phyloP scores from a whole-genome alignment of 2,113 vertebrate genomes.

The Junco hyemalis region DNA sequence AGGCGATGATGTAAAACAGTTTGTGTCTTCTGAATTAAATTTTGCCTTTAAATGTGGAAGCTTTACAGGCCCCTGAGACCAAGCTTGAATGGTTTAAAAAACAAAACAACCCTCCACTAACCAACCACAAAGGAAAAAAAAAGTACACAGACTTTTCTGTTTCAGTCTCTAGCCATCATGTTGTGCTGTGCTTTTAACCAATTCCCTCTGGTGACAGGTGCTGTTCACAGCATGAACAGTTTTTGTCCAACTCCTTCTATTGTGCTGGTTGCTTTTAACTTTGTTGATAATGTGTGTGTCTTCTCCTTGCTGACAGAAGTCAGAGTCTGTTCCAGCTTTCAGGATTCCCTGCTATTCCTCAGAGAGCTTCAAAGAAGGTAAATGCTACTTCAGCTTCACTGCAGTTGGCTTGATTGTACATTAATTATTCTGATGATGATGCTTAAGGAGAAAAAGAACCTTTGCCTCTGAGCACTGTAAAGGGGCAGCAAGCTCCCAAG shows the following conservation, averaged over 20 bases:
- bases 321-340: neutral
- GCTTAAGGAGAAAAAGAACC: neutral
- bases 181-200: neutral
- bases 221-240: neutral
- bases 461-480: neutral
- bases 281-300: neutral
- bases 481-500: neutral
- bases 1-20: neutral
- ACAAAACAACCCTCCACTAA: neutral
- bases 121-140: neutral
- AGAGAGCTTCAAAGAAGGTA: neutral
- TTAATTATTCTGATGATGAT: neutral
- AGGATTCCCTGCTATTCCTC: neutral
- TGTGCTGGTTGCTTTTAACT: neutral
- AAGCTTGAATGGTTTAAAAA: neutral
- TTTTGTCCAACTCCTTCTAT: neutral
- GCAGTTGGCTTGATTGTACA: neutral
- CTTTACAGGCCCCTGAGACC: neutral
- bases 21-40: neutral
- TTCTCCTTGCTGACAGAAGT: neutral
- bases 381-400: neutral
- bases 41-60: neutral
- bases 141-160: neutral
- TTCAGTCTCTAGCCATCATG: neutral
- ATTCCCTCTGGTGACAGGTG: fast-evolving